A percentile compares a stretch with the other conserved stretches of the same genome.
These are phyloP conservation scores for Ranitomeya imitator DNA, from an alignment of 2,113 vertebrate genomes.

Conservation along the genomic window DNA sequence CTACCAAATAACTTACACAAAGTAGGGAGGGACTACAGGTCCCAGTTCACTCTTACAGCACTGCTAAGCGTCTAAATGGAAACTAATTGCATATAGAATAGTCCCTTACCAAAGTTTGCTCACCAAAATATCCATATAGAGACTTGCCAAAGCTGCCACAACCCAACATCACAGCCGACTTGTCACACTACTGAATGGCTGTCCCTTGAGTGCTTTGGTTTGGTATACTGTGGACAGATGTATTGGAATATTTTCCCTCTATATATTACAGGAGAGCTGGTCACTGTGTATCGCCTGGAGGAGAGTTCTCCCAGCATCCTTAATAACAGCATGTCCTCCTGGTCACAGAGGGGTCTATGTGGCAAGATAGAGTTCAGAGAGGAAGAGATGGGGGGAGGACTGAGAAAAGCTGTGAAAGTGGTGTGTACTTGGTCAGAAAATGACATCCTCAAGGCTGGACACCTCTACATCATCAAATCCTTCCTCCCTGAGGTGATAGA, in stretches of 20 bases:
- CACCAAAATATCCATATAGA: too few species aligned
- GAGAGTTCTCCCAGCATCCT: slow-evolving; percentile 95
- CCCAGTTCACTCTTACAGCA: too few species aligned
- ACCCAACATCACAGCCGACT: too few species aligned
- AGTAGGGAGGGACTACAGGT: too few species aligned
- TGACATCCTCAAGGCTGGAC: slow-evolving; percentile 92
- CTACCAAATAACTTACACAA: too few species aligned
- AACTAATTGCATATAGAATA: too few species aligned
- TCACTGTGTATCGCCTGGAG: slow-evolving; percentile 95
- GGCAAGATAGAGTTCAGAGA: slow-evolving; percentile 99
- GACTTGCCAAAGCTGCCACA: too few species aligned
- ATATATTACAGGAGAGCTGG: slow-evolving; percentile 82
- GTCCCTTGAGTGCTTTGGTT: not conserved
- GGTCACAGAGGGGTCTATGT: slow-evolving; percentile 94
- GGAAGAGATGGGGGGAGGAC: slow-evolving; percentile 97
- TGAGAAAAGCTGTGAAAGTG: slow-evolving; percentile 93
- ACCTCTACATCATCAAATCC: slow-evolving; percentile 97
- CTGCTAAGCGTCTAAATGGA: too few species aligned
- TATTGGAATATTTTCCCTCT: not conserved
- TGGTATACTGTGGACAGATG: not conserved
- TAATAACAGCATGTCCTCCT: slow-evolving; percentile 99
- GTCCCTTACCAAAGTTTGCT: too few species aligned
- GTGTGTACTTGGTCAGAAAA: slow-evolving; percentile 97
- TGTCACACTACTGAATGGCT: not conserved
- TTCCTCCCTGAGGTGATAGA: slow-evolving; percentile 96